Conservation (phyloP, 1,140 invertebrate genomes). For the Drosophila varians region DNA sequence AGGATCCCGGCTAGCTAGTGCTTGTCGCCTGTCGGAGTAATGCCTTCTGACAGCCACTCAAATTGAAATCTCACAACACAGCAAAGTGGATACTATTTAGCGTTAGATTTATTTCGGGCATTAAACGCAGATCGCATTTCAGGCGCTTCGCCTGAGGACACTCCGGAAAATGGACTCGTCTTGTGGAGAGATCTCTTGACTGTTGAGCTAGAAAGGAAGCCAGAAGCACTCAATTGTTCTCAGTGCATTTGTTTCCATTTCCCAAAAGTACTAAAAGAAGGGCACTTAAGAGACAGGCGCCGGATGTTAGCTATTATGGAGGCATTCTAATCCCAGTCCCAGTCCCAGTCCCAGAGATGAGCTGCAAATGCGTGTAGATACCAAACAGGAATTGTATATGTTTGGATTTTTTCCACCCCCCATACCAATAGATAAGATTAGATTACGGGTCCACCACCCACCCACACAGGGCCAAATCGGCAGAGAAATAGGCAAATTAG, state of each 20-base stretch:
- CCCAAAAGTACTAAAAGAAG: slow-evolving; percentile 10
- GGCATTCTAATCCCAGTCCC: background rate
- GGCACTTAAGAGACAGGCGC: slow-evolving; percentile 74
- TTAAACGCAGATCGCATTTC: slow-evolving; percentile 74
- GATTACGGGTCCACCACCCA: slow-evolving; percentile 31
- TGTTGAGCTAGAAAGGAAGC: background rate
- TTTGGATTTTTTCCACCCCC: slow-evolving; percentile 55
- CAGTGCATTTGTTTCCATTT: slow-evolving; percentile 8
- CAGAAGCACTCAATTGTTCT: background rate
- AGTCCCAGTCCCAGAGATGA: slow-evolving; percentile 3
- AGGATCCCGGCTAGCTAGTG: slow-evolving; percentile 22
- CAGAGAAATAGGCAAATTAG: slow-evolving; percentile 62
- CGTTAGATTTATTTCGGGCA: slow-evolving; percentile 77
- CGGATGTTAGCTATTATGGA: slow-evolving; percentile 62
- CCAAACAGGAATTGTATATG: background rate
- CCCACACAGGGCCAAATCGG: slow-evolving; percentile 8
- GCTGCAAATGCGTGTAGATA: slow-evolving; percentile 46
- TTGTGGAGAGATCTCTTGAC: background rate
- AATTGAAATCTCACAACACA: slow-evolving; percentile 63
- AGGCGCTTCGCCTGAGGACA: slow-evolving; percentile 7
- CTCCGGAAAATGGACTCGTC: background rate
- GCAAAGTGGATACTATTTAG: slow-evolving; percentile 65
- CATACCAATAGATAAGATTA: slow-evolving; percentile 58
- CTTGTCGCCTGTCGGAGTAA: slow-evolving; percentile 17
- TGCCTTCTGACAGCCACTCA: slow-evolving; percentile 65